Percentiles rank a stretch among this genome's conserved stretches.
Evolutionary conservation across 2,888 invertebrate species (phyloP).

Genomic region (Caenorhabditis plicata): DNA sequence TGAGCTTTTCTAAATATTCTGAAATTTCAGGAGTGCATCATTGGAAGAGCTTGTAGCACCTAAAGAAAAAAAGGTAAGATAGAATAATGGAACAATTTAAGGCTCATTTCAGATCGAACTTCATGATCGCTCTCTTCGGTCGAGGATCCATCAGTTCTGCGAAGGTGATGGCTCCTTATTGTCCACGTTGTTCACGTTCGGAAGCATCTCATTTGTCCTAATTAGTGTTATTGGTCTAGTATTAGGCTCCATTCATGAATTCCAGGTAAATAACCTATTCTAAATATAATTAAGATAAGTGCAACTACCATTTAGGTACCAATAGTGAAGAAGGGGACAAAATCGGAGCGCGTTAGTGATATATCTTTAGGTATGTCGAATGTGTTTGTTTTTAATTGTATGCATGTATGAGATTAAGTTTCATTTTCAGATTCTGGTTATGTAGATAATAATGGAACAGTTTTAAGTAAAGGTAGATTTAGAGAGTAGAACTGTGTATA

Average conservation of each 20-base stretch:
- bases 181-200: conserved; percentile 56
- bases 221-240: conserved; percentile 60
- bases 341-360: conserved; percentile 30
- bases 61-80: conserved; percentile 41
- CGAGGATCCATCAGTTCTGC: conserved; percentile 52
- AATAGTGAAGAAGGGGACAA: conserved; percentile 41
- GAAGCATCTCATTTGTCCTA: conserved; percentile 58
- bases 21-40: conserved; percentile 54
- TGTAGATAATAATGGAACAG: too few relatives aligned
- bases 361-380: conserved; percentile 21
- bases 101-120: conserved; percentile 29
- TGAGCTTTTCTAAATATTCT: too few relatives aligned
- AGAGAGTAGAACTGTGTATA: too few relatives aligned
- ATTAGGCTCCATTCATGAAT: conserved; percentile 58
- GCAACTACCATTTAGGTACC: conserved; percentile 28
- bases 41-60: conserved; percentile 52
- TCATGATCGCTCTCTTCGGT: conserved; percentile 40
- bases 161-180: conserved; percentile 55
- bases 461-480: too few relatives aligned
- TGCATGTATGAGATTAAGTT: too few relatives aligned
- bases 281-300: not conserved
- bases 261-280: conserved; percentile 41
- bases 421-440: too few relatives aligned
- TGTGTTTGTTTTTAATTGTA: not conserved
- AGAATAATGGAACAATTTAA: conserved; percentile 1